Evolutionary conservation across 37 sponge, comb jelly and placozoan genomes (phyloP), one percentile per base, ranked within the genome.

Genomic region (Spongilla lacustris): DNA sequence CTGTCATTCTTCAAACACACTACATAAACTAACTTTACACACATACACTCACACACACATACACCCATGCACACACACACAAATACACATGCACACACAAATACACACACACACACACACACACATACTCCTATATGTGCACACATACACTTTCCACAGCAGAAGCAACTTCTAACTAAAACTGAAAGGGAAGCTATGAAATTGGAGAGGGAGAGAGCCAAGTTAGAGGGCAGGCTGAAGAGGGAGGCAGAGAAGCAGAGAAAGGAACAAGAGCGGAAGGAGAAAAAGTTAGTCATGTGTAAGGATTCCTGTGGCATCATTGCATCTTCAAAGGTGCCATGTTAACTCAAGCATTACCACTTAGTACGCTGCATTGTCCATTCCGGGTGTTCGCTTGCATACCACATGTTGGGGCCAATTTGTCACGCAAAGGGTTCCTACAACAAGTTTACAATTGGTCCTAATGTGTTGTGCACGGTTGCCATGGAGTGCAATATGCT

Each of bases 161-260:
- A 58, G 58, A 58, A 58, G 19, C 58, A 58, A 58, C 58, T 58
- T 8, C 58, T 14, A 17, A 58, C 58, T 17, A 58, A 58, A 58
- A 58, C 1, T 14, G 74, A 79, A 38, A 83, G 50, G 28, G 77
- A 71, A 46, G 75, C 30, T 38, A 27, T 67, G 81, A 90, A 50
- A 77, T 72, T 30, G 50, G 87, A 85, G 66, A 80, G 81, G 71
- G 74, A 89, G 78, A 33, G 69, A 34, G 49, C 38, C 33, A 78
- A 50, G 58, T 19, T 0, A 28, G 83, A 83, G 67, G 33, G 72
- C 21, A 81, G 49, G 30, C 83, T 79, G 29, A 78, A 78, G 78
- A 73, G 74, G 74, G 86, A 92, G 77, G 86, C 31, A 58, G 86
- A 92, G 68, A 85, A 70, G 36, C 58, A 30, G 31, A 72, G n/a